Evolutionary conservation across 35 echinoderm and acorn worm genomes (phyloP), one percentile per base, ranked within the genome.

Genomic region (Strongylocentrotus purpuratus): DNA sequence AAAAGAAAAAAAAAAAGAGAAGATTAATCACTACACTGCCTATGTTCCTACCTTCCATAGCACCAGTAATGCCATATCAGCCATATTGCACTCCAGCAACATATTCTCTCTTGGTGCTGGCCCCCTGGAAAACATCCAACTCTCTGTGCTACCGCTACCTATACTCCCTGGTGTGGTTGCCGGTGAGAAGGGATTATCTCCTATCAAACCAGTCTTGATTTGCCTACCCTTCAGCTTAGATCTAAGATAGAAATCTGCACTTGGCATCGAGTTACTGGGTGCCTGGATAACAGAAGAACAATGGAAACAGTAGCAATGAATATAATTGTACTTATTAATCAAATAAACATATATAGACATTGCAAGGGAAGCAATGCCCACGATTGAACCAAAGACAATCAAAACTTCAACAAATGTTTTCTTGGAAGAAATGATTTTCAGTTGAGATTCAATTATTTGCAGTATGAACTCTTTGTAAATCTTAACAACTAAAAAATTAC

Each of bases 31-130:
- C n/a, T n/a, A n/a, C n/a, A n/a, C n/a, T n/a, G n/a, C n/a, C n/a
- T n/a, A n/a, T n/a, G 25, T 22, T 70, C 92, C 86, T 55, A 99
- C 98, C 98, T 99, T 99, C 98, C 98, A 97, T 17, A 99, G 95
- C 14, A 97, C 97, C 45, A 99, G 86, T 45, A 99, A 91, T 33
- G 96, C 95, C 88, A 98, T 65, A 31, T 96, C 97, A 31, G 96
- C 97, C 12, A 90, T 59, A 61, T 94, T 95, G 50, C 94, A 90
- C 88, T 99, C 96, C 52, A 97, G 65, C 58, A 91, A 60, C 32
- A 46, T 32, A 86, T 94, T 95, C 22, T 94, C 28, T 52, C 41
- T 33, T 25, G 89, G 65, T 55, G 87, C 35, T 22, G 95, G 85
- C 31, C 65, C 31, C 9, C 89, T 91, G 45, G 96, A 47, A 11